These are phyloP conservation scores for Xenopus borealis DNA, from an alignment of 2,113 vertebrate genomes.

Conservation along the genomic window DNA sequence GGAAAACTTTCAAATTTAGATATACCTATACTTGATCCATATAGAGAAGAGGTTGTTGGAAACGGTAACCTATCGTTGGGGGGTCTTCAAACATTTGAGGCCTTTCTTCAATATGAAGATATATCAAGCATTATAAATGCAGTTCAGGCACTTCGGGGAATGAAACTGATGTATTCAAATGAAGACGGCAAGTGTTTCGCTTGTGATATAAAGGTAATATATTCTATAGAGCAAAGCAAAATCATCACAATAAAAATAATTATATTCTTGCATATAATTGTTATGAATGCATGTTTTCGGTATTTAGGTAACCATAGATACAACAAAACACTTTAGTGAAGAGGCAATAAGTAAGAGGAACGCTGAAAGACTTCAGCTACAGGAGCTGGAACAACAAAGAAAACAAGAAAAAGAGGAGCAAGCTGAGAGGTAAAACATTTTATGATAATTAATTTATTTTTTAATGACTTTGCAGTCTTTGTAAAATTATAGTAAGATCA, in stretches of 20 bases:
- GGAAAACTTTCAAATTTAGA: slow-evolving; percentile 64
- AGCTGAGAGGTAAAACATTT: slow-evolving; percentile 60
- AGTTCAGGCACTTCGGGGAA: slow-evolving; percentile 60
- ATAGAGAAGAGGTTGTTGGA: slow-evolving; percentile 59
- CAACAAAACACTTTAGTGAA: slow-evolving; percentile 62
- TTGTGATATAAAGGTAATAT: slow-evolving; percentile 68
- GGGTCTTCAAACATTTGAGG: slow-evolving; percentile 62
- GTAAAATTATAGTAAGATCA: no score
- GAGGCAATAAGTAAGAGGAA: slow-evolving; percentile 60
- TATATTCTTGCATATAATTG: no score
- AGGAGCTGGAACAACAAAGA: slow-evolving; percentile 61
- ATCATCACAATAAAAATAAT: no score
- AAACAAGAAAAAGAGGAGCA: slow-evolving; percentile 59
- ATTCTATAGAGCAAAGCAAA: no score
- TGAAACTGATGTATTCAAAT: slow-evolving; percentile 66
- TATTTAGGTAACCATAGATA: slow-evolving; percentile 63
- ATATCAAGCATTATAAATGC: slow-evolving; percentile 56
- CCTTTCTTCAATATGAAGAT: slow-evolving; percentile 64
- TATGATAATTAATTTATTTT: no score
- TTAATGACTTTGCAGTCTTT: no score
- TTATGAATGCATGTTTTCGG: background rate
- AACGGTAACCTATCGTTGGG: slow-evolving; percentile 46
- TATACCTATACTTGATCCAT: slow-evolving; percentile 66
- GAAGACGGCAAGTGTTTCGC: slow-evolving; percentile 65
- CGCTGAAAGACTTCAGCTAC: slow-evolving; percentile 66